phyloP scores from a whole-genome alignment of 2,888 invertebrate species.

The Cotesia congregata region DNA sequence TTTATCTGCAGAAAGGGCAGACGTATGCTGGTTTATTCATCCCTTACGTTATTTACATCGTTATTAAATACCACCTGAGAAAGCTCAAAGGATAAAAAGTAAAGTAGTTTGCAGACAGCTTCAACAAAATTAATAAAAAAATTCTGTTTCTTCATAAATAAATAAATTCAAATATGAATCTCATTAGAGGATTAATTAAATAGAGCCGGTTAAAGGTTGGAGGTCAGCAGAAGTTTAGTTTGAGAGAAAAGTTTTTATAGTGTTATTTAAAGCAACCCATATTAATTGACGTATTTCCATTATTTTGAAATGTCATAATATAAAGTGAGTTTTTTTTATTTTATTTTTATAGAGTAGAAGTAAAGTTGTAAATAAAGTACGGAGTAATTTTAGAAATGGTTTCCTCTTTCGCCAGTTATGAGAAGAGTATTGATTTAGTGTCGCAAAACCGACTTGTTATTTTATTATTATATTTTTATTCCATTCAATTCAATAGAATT shows the following conservation, averaged over 20 bases:
- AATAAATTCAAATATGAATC: background rate
- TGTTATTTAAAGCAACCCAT: background rate
- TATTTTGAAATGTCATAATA: background rate
- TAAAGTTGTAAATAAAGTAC: background rate
- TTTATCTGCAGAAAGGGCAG: conserved; percentile 39
- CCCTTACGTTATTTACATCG: conserved; percentile 18
- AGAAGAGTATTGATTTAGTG: conserved; percentile 7
- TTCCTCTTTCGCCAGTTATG: background rate
- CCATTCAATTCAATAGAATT: too few species aligned
- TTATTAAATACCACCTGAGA: conserved; percentile 1
- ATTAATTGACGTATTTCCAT: conserved; percentile 6
- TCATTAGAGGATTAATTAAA: conserved; percentile 10
- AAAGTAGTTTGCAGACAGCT: background rate
- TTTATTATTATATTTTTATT: background rate
- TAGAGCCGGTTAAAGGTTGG: conserved; percentile 67
- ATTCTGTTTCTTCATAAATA: background rate
- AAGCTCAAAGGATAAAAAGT: conserved; percentile 12
- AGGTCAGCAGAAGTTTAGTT: conserved; percentile 61
- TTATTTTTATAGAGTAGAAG: background rate
- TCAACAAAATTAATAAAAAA: background rate
- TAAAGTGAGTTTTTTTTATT: background rate
- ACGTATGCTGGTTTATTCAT: conserved; percentile 32
- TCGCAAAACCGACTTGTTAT: conserved; percentile 9
- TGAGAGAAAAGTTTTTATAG: conserved; percentile 29
- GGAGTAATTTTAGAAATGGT: background rate